phyloP scores from a whole-genome alignment of 2,888 invertebrate genomes.

The Agriopis leucophaearia region DNA sequence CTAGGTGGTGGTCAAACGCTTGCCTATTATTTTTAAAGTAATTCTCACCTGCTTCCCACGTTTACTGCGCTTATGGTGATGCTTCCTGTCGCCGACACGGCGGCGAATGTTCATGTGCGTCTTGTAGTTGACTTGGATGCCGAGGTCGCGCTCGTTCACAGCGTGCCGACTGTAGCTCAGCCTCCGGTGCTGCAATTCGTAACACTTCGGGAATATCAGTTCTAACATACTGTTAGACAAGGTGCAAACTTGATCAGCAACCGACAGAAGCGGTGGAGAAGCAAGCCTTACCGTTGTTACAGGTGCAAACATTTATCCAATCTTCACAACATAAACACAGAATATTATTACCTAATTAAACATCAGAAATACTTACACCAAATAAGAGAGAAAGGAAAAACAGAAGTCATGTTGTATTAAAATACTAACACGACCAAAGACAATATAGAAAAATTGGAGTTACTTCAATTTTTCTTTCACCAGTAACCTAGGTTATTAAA shows the following conservation, averaged over 20 bases:
- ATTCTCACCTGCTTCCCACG: slow-evolving; percentile 91
- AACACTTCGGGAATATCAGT: slow-evolving; percentile 39
- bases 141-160: slow-evolving; percentile 94
- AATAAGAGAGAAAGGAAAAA: background rate
- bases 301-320: slow-evolving; percentile 25
- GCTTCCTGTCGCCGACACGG: slow-evolving; percentile 94
- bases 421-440: background rate
- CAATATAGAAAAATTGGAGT: background rate
- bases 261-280: slow-evolving; percentile 37
- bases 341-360: slow-evolving; percentile 2
- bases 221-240: slow-evolving; percentile 33
- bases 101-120: slow-evolving; percentile 96
- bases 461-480: no score
- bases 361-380: background rate
- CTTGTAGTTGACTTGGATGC: slow-evolving; percentile 95
- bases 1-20: no score
- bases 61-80: slow-evolving; percentile 94
- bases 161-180: slow-evolving; percentile 96
- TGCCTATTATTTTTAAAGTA: background rate
- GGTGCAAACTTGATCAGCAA: slow-evolving; percentile 30
- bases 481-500: background rate
- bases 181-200: slow-evolving; percentile 90
- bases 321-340: background rate
- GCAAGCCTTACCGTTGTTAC: slow-evolving; percentile 28
- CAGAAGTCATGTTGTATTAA: background rate